Conservation (phyloP, 1,140 invertebrate species). For the Pemphigus obesinymphae region DNA sequence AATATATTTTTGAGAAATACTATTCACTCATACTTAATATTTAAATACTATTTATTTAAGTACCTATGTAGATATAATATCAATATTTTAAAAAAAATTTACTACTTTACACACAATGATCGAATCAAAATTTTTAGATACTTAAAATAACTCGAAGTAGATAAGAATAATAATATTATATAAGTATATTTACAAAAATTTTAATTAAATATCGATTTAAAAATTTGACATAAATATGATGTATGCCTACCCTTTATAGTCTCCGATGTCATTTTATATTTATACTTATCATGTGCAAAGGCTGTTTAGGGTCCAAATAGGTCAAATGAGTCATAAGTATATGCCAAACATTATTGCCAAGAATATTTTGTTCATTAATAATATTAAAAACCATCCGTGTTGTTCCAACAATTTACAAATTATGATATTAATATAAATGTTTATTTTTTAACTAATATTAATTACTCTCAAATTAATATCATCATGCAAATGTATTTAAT, state of each 20-base stretch:
- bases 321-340: constrained; percentile 31
- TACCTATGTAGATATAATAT: no score
- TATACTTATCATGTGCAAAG: constrained; percentile 24
- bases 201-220: background rate
- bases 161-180: no score
- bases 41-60: no score
- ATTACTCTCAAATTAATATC: background rate
- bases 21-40: no score
- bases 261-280: constrained; percentile 20
- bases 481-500: background rate
- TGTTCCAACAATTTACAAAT: background rate
- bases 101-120: no score
- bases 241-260: background rate
- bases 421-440: background rate
- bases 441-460: background rate
- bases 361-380: constrained; percentile 30
- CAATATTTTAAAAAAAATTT: no score
- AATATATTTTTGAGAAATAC: no score
- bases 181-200: background rate
- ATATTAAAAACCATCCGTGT: background rate
- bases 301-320: constrained; percentile 31
- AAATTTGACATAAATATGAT: background rate
- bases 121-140: no score
- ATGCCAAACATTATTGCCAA: constrained; percentile 30
- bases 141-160: no score